Evolutionary conservation across 2,797 vertebrate species (phyloP).

Genomic region (Knipowitschia caucasica): DNA sequence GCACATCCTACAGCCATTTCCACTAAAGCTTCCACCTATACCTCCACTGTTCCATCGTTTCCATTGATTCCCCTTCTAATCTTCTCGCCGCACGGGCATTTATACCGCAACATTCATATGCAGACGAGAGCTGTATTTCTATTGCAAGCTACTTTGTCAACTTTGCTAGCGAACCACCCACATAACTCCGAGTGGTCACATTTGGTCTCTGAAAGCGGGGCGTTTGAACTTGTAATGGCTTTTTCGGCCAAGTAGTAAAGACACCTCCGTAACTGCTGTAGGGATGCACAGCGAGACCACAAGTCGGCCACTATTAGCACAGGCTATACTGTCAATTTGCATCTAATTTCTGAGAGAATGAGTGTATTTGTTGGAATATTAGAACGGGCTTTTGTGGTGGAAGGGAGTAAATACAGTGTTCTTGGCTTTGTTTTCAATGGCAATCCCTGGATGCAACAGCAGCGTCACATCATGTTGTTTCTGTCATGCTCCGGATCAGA

Average conservation of each 20-base stretch:
- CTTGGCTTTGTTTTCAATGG: slow-evolving; percentile 19
- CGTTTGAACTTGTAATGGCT: slow-evolving; percentile 58
- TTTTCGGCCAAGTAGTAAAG: slow-evolving; percentile 47
- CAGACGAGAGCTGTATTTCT: slow-evolving; percentile 28
- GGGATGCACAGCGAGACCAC: slow-evolving; percentile 31
- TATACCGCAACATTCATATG: slow-evolving; percentile 30
- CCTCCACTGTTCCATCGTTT: slow-evolving; percentile 36
- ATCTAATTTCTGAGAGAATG: slow-evolving; percentile 51
- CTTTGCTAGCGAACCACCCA: slow-evolving; percentile 37
- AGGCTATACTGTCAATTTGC: slow-evolving; percentile 51
- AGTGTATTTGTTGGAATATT: slow-evolving; percentile 40
- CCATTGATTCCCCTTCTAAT: slow-evolving; percentile 48
- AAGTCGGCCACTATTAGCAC: slow-evolving; percentile 41
- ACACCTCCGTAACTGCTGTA: slow-evolving; percentile 60
- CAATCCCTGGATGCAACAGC: slow-evolving; percentile 21
- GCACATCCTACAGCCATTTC: slow-evolving; percentile 18
- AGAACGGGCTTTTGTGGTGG: slow-evolving; percentile 8
- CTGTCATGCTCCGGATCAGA: slow-evolving; percentile 54
- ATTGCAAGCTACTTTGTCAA: slow-evolving; percentile 35
- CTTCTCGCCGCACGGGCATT: slow-evolving; percentile 26
- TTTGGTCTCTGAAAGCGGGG: slow-evolving; percentile 58
- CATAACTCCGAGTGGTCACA: slow-evolving; percentile 46
- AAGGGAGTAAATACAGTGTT: slow-evolving; percentile 10
- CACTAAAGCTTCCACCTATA: slow-evolving; percentile 26
- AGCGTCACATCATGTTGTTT: slow-evolving; percentile 38